phyloP scores from a whole-genome alignment of 2,113 vertebrate genomes.

The Campylomormyrus numenius region DNA sequence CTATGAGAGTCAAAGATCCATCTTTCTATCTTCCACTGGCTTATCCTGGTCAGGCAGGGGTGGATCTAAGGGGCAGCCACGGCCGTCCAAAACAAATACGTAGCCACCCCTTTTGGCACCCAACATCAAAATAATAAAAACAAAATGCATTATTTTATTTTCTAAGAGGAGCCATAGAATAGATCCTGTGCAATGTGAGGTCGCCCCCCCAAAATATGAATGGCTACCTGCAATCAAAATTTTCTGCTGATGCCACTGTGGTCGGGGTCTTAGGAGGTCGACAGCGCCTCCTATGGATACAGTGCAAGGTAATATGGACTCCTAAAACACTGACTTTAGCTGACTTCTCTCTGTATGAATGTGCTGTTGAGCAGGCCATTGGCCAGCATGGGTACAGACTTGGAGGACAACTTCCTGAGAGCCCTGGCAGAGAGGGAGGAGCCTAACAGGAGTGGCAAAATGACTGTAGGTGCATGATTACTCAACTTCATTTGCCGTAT shows the following conservation, averaged over 20 bases:
- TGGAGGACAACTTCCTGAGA: constrained; percentile 68
- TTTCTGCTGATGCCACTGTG: not conserved
- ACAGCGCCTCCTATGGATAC: not conserved
- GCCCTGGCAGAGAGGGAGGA: constrained; percentile 70
- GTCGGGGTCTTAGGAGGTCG: not conserved
- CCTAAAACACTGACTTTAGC: not conserved
- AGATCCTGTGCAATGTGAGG: not conserved
- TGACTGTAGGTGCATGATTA: constrained; percentile 73
- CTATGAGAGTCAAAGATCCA: not conserved
- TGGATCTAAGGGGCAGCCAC: not conserved
- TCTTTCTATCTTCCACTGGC: not conserved
- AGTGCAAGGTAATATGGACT: not conserved
- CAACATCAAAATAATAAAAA: not conserved
- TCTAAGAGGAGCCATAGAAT: not conserved
- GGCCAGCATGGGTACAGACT: constrained; percentile 66
- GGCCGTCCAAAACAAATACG: not conserved
- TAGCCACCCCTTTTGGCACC: not conserved
- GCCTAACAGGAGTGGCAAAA: constrained; percentile 65
- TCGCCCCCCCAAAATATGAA: not conserved
- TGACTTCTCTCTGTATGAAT: constrained; percentile 48
- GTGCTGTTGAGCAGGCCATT: constrained; percentile 65
- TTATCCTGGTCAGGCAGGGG: not conserved
- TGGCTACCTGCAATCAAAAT: not conserved
- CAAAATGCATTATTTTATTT: not conserved
- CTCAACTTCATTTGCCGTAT: constrained; percentile 56